phyloP scores from a whole-genome alignment of 2,888 invertebrate genomes.

The Drosophila recens region DNA sequence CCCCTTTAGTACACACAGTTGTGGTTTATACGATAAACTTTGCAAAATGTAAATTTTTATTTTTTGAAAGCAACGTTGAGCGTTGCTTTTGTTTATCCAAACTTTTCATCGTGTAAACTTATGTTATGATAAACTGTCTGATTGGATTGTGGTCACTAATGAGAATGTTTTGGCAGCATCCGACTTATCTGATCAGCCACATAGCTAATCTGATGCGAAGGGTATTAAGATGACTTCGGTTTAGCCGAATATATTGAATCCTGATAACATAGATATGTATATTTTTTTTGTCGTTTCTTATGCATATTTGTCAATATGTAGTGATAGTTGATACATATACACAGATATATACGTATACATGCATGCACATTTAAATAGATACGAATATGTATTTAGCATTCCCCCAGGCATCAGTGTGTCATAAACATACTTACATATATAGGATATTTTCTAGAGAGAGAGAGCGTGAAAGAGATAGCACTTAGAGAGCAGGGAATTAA shows the following conservation, averaged over 20 bases:
- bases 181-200: constrained; percentile 1
- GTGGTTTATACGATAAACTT: not conserved
- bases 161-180: constrained; percentile 8
- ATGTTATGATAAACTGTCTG: not conserved
- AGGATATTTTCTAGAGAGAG: constrained; percentile 1
- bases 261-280: constrained; percentile 8
- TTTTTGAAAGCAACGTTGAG: not conserved
- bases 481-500: constrained; percentile 19
- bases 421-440: not conserved
- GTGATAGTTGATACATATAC: constrained; percentile 29
- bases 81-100: not conserved
- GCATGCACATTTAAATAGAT: constrained; percentile 14
- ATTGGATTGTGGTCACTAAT: constrained; percentile 4
- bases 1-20: not conserved
- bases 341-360: constrained; percentile 9
- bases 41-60: not conserved
- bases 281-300: constrained; percentile 19
- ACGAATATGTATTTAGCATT: constrained; percentile 36
- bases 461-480: constrained; percentile 2
- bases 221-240: constrained; percentile 21
- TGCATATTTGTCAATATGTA: constrained; percentile 31
- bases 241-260: constrained; percentile 14
- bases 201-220: constrained; percentile 22
- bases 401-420: constrained; percentile 26
- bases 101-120: not conserved